phyloP scores from a whole-genome alignment of 2,888 invertebrate species.

The Eilema griseolum region DNA sequence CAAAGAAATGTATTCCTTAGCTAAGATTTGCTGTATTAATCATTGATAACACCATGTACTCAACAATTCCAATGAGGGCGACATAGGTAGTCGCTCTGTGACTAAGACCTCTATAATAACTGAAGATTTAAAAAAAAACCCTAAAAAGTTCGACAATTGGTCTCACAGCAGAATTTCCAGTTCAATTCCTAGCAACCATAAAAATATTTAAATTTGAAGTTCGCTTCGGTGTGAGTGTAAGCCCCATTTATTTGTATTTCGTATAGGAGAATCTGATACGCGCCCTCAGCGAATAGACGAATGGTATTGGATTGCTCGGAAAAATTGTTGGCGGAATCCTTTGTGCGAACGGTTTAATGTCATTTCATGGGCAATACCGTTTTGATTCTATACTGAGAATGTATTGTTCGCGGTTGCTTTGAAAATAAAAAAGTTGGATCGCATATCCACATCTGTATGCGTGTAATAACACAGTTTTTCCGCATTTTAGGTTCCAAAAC shows the following conservation, averaged over 20 bases:
- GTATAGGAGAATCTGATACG: constrained; percentile 72
- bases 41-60: too few species aligned
- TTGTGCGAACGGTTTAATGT: constrained; percentile 54
- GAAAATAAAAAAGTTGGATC: constrained; percentile 24
- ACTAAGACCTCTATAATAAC: too few species aligned
- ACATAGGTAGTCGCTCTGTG: too few species aligned
- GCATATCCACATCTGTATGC: not conserved
- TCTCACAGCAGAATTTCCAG: too few species aligned
- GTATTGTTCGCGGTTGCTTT: constrained; percentile 53
- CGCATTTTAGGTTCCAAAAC: too few species aligned
- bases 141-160: too few species aligned
- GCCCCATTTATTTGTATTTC: constrained; percentile 74
- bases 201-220: not conserved
- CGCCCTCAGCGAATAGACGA: constrained; percentile 59
- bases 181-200: not conserved
- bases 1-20: too few species aligned
- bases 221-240: constrained; percentile 62
- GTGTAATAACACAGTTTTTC: not conserved
- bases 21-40: too few species aligned
- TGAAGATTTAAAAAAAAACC: too few species aligned
- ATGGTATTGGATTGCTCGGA: constrained; percentile 69
- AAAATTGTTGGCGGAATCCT: constrained; percentile 64
- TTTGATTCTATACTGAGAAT: constrained; percentile 50
- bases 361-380: constrained; percentile 47
- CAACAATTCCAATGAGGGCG: too few species aligned